Conservation (phyloP, 2,888 invertebrate species). For the Opisthograptis luteolata region DNA sequence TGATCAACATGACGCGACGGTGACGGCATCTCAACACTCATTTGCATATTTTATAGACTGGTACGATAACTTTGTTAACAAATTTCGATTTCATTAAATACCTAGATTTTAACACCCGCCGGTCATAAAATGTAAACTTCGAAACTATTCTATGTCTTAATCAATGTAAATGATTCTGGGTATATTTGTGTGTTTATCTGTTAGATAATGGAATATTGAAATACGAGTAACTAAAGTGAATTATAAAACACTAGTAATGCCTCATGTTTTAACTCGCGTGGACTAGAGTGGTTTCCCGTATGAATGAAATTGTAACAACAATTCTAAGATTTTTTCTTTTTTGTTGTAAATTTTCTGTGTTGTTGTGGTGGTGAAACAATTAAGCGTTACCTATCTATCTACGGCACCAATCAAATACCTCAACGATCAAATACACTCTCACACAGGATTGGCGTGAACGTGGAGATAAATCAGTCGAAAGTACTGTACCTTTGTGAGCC, state of each 20-base stretch:
- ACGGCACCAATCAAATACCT: no score
- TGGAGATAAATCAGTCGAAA: constrained; percentile 23
- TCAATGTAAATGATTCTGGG: constrained; percentile 16
- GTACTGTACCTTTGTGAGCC: constrained; percentile 28
- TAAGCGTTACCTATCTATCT: no score
- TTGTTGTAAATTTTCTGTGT: no score
- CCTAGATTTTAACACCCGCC: constrained; percentile 29
- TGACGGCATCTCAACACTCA: constrained; percentile 39
- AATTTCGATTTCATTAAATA: constrained; percentile 36
- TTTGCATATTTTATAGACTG: constrained; percentile 46
- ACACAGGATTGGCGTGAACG: no score
- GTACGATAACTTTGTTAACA: constrained; percentile 42
- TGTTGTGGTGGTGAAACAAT: no score
- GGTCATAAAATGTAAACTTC: constrained; percentile 31
- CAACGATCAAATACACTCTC: no score
- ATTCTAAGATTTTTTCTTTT: no score
- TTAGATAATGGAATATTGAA: neutral
- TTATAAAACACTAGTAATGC: no score
- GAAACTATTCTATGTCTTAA: constrained; percentile 19
- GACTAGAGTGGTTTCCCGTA: no score
- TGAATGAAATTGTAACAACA: no score
- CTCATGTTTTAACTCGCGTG: no score
- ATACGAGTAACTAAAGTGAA: no score
- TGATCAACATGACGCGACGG: constrained; percentile 10
- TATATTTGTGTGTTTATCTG: neutral